Conservation (phyloP, 2,888 invertebrate species). For the Sarcophaga rosellei region DNA sequence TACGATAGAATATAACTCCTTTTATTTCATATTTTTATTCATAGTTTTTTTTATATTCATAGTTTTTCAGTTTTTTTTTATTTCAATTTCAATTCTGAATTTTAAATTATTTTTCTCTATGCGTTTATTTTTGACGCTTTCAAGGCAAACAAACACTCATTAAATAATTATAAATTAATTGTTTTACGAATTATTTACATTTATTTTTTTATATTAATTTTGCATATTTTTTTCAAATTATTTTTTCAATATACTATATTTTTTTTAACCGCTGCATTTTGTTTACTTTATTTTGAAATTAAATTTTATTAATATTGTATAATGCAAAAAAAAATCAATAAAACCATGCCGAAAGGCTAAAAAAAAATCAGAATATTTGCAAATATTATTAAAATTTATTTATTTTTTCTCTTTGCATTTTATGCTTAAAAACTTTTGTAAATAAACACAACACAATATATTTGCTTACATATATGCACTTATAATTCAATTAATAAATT, state of each 20-base stretch:
- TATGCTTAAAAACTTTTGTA: no score
- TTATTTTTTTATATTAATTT: slow-evolving; percentile 34
- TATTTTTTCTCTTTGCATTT: no score
- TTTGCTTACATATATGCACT: not conserved
- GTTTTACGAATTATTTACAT: slow-evolving; percentile 28
- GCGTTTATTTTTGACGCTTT: not conserved
- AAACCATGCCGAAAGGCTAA: not conserved
- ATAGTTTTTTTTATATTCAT: no score
- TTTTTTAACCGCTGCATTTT: not conserved
- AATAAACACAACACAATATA: no score
- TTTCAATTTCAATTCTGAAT: no score
- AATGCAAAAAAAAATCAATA: not conserved
- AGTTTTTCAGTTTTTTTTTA: no score
- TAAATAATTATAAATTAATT: slow-evolving; percentile 11
- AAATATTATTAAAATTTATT: slow-evolving; percentile 37
- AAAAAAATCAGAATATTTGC: slow-evolving; percentile 46
- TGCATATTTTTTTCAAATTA: not conserved
- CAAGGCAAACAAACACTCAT: not conserved
- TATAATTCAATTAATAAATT: slow-evolving; percentile 1
- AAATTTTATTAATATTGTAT: slow-evolving; percentile 15
- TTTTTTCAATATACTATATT: no score
- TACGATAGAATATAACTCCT: no score
- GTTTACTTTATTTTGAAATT: slow-evolving; percentile 6
- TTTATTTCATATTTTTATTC: no score
- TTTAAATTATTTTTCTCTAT: not conserved